Evolutionary conservation across 2,113 vertebrate species (phyloP).

Genomic region (Dermatemys mawii): DNA sequence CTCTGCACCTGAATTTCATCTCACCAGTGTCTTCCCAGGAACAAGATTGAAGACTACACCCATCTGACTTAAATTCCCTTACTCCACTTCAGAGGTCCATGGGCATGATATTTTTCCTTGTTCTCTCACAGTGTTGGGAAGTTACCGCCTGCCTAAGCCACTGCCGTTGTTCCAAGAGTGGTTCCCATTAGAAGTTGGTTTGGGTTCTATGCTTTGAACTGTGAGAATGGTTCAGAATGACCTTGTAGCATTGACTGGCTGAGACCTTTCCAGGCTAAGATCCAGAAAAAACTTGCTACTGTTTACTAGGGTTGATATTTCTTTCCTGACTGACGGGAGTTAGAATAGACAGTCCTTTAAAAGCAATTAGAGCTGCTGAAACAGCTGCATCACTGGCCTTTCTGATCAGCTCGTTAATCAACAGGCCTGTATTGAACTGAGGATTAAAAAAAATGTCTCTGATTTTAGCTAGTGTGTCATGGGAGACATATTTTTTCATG

Average conservation of each 20-base stretch:
- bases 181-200: neutral
- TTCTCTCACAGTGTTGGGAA: neutral
- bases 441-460: conserved; percentile 36
- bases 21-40: neutral
- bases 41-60: neutral
- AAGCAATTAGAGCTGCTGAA: conserved; percentile 62
- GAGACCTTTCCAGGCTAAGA: conserved; percentile 38
- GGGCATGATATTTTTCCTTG: rapidly evolving
- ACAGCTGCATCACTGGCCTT: conserved; percentile 58
- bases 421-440: conserved; percentile 45
- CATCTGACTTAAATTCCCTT: neutral
- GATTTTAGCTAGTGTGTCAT: conserved; percentile 50
- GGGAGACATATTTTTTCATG: conserved; percentile 33
- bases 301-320: conserved; percentile 21
- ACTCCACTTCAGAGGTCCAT: neutral
- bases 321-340: conserved; percentile 49
- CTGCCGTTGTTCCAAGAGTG: neutral
- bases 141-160: neutral
- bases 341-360: conserved; percentile 44
- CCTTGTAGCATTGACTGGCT: neutral
- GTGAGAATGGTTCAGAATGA: neutral
- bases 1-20: conserved; percentile 36
- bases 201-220: neutral
- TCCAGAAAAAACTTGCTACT: conserved; percentile 59
- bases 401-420: conserved; percentile 67